These are phyloP conservation scores for Euwallacea fornicatus DNA, from an alignment of 1,140 invertebrate species.

Conservation along the genomic window DNA sequence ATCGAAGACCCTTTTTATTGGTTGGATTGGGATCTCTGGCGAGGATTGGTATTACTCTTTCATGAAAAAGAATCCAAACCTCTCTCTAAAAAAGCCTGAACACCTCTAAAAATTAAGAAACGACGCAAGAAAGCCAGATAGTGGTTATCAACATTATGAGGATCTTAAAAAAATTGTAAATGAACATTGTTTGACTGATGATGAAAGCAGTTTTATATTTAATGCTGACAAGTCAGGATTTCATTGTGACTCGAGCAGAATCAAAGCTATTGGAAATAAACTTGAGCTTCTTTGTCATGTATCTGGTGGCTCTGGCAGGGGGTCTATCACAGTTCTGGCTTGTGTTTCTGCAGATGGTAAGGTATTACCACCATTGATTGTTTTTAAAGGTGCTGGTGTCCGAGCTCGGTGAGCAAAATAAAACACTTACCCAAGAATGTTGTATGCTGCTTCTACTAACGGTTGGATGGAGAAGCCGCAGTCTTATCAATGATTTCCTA, in stretches of 20 bases:
- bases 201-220: too few relatives aligned
- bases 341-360: conserved; percentile 45
- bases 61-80: conserved; percentile 1
- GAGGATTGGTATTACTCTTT: conserved; percentile 36
- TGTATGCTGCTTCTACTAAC: conserved; percentile 47
- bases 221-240: conserved; percentile 34
- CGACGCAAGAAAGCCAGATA: too few relatives aligned
- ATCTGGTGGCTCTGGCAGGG: conserved; percentile 44
- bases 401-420: conserved; percentile 38
- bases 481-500: conserved; percentile 46
- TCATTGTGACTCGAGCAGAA: conserved; percentile 20
- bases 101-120: conserved; percentile 36
- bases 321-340: conserved; percentile 44
- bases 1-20: conserved; percentile 29
- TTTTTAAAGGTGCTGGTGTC: conserved; percentile 46
- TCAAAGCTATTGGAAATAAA: conserved; percentile 41
- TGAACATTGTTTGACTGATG: too few relatives aligned
- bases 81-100: conserved; percentile 36
- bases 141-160: too few relatives aligned
- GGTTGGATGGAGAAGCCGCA: conserved; percentile 49
- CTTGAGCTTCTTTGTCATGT: conserved; percentile 38
- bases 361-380: conserved; percentile 47
- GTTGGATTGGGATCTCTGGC: conserved; percentile 24
- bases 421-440: conserved; percentile 37
- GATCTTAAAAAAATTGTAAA: too few relatives aligned